phyloP scores from a whole-genome alignment of 2,888 invertebrate genomes.

The Oasisia sp. region DNA sequence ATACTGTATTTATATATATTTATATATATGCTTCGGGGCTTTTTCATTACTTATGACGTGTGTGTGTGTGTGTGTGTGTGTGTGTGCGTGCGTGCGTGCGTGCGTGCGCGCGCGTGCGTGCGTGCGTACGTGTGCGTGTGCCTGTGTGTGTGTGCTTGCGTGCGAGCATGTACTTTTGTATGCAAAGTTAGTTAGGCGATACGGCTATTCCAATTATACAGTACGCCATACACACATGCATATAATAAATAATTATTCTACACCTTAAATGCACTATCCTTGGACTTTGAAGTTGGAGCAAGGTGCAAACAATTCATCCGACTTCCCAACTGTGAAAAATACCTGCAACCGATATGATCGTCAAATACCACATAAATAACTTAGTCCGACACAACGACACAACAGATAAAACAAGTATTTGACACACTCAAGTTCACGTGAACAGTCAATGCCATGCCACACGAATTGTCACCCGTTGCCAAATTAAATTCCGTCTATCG shows the following conservation, averaged over 20 bases:
- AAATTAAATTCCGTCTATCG: neutral
- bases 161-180: neutral
- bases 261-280: neutral
- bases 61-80: constrained; percentile 27
- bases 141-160: no score
- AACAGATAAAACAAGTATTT: neutral
- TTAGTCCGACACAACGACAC: neutral
- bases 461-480: neutral
- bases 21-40: constrained; percentile 52
- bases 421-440: neutral
- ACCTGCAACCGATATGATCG: no score
- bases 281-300: neutral
- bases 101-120: neutral
- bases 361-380: neutral
- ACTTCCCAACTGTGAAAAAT: neutral
- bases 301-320: neutral
- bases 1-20: no score
- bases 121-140: neutral
- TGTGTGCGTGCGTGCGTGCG: constrained; percentile 23
- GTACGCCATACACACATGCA: neutral
- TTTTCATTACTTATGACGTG: constrained; percentile 26
- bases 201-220: neutral
- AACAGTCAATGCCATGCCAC: neutral
- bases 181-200: neutral
- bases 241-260: neutral